A percentile compares a stretch with the other conserved stretches of the same genome.
These are phyloP conservation scores for Adelphocoris suturalis DNA, from an alignment of 2,888 invertebrate genomes.

Conservation along the genomic window DNA sequence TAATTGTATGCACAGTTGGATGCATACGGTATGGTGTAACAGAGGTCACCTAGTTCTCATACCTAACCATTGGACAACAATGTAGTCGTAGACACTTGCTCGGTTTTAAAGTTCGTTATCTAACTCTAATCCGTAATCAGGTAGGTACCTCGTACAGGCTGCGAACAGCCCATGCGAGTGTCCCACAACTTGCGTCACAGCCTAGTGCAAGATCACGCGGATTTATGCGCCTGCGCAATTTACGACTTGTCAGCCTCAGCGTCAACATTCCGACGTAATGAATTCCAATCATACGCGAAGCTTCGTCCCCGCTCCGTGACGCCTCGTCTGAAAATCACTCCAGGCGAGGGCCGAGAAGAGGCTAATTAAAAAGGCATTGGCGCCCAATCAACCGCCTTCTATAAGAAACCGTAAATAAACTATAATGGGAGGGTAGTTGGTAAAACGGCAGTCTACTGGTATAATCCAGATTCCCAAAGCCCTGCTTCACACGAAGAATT, in stretches of 20 bases:
- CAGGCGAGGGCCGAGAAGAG: neutral
- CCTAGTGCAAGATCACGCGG: neutral
- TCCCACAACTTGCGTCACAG: neutral
- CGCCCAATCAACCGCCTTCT: slow-evolving; percentile 2
- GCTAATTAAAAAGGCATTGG: slow-evolving; percentile 37
- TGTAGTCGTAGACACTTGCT: neutral
- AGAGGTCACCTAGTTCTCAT: neutral
- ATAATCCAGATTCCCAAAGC: neutral
- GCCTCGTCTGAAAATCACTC: neutral
- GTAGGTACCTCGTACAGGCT: neutral
- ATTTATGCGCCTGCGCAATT: slow-evolving; percentile 4
- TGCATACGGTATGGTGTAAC: no score
- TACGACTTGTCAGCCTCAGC: neutral
- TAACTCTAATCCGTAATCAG: neutral
- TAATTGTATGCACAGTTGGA: no score
- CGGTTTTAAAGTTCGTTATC: neutral
- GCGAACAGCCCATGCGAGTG: neutral
- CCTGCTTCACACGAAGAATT: neutral
- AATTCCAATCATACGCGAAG: slow-evolving; percentile 13
- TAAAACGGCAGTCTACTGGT: neutral
- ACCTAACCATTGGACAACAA: neutral
- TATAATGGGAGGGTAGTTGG: neutral
- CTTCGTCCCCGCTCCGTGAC: neutral
- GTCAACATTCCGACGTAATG: slow-evolving; percentile 7
- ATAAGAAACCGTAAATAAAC: neutral